Evolutionary conservation across 2,888 invertebrate species (phyloP), one percentile per base, ranked within the genome.

Genomic region (Acleris emargana): DNA sequence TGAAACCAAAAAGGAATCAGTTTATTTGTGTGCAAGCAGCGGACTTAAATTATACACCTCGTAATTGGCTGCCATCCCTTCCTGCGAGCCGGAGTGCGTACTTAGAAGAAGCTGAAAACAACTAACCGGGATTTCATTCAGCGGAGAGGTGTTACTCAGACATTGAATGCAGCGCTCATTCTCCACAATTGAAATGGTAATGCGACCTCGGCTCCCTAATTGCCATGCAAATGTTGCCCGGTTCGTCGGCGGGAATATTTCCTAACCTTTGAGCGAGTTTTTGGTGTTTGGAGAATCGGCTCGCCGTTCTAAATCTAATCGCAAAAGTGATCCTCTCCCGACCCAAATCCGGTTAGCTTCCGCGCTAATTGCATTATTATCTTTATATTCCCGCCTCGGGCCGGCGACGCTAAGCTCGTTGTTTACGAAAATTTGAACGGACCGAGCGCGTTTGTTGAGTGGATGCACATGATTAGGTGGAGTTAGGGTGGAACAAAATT

Each of bases 101-200:
- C 66, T 63, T 68, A 69, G 69, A 71, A 70, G 69, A 73, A 77
- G 78, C 76, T 81, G 76, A 77, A 79, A 82, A 82, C 79, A 82
- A 79, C 79, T 74, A 71, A 73, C 73, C 73, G 71, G 73, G 77
- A 75, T 76, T 80, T 71, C 74, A 79, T 79, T 79, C 76, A 78
- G 63, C 71, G 67, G 68, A 68, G 73, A 79, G 77, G 79, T 83
- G 80, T 80, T 80, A 76, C 72, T 71, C 68, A 72, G 73, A 63
- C 57, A 62, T 61, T 74, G 73, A 72, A 71, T 72, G 76, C 73
- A 71, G 67, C 79, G 76, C 80, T 85, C 82, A 79, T 84, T 82
- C 79, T 73, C 78, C 76, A 81, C 88, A 85, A 88, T 87, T 88
- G 89, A 89, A 88, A 89, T 89, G 88, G 84, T 85, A 89, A 88